Percentiles rank a stretch among this genome's conserved stretches.
phyloP scores from a whole-genome alignment of 2,113 vertebrate species.

The Helogale parvula region DNA sequence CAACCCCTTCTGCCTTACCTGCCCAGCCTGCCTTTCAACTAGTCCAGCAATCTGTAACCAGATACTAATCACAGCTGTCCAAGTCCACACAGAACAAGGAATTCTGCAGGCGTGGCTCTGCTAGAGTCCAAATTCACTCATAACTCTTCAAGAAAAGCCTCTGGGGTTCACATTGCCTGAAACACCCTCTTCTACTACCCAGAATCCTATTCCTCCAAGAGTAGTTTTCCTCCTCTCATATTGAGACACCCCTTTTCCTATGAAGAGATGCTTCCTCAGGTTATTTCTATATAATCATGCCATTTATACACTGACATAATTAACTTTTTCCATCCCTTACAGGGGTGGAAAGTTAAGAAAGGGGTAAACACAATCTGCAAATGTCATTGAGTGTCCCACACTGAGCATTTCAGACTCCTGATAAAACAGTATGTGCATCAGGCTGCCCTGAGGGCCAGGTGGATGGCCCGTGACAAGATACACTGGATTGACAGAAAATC shows the following conservation, averaged over 20 bases:
- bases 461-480: neutral
- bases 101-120: neutral
- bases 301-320: neutral
- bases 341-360: neutral
- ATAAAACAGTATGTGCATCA: neutral
- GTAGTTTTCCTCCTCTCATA: neutral
- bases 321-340: neutral
- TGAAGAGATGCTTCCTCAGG: neutral
- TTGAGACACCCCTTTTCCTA: neutral
- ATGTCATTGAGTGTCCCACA: neutral
- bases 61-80: neutral
- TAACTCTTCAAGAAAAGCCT: neutral
- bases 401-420: neutral
- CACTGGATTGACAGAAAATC: neutral
- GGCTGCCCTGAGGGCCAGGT: neutral
- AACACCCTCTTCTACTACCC: neutral
- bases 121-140: neutral
- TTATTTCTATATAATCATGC: neutral
- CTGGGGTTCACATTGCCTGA: neutral
- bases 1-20: neutral
- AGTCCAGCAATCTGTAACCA: neutral
- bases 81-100: neutral
- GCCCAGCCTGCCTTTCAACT: neutral
- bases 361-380: neutral
- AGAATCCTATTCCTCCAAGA: neutral